phyloP scores from a whole-genome alignment of 2,888 invertebrate genomes.

The Thumatha senex region DNA sequence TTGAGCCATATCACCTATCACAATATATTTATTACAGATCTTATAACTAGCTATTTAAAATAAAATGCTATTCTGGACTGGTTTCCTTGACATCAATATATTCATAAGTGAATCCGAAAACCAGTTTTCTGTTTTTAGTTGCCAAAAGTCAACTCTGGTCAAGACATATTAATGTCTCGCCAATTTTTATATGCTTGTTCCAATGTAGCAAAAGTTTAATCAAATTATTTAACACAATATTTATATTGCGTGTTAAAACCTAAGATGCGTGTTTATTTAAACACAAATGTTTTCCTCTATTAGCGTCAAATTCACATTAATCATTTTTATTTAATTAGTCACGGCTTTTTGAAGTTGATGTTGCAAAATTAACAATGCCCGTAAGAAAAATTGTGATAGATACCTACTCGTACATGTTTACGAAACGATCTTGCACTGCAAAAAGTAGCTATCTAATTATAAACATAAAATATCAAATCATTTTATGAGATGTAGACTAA shows the following conservation, averaged over 20 bases:
- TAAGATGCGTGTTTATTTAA: slow-evolving; percentile 9
- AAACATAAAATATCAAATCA: too few species aligned
- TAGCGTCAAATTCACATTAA: neutral
- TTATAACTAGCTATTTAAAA: neutral
- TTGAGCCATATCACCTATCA: too few species aligned
- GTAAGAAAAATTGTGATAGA: neutral
- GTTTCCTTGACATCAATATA: neutral
- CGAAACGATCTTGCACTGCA: neutral
- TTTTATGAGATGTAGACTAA: too few species aligned
- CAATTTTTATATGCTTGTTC: neutral
- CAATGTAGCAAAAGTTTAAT: too few species aligned
- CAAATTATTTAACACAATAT: slow-evolving; percentile 22
- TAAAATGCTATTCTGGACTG: neutral
- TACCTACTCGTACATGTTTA: neutral
- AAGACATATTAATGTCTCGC: neutral
- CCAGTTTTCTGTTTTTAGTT: neutral
- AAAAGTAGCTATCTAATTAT: too few species aligned
- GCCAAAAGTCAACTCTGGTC: neutral
- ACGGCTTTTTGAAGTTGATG: neutral
- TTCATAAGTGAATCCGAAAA: neutral
- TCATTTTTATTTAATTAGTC: neutral
- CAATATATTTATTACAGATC: too few species aligned
- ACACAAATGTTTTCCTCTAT: slow-evolving; percentile 1
- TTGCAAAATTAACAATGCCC: neutral
- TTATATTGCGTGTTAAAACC: slow-evolving; percentile 23